phyloP scores from a whole-genome alignment of 2,888 invertebrate species.

The Dermolepida albohirtum region DNA sequence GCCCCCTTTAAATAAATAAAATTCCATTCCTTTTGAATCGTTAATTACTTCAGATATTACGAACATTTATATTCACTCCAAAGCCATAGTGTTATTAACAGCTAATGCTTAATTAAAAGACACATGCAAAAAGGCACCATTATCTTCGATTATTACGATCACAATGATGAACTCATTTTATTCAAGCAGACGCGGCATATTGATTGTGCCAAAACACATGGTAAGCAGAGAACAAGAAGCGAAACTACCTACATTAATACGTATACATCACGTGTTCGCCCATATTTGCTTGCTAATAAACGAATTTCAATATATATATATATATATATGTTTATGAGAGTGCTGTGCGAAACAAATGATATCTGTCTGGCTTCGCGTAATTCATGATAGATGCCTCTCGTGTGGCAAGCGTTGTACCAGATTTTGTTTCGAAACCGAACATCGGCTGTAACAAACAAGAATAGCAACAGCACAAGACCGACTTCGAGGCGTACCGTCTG shows the following conservation, averaged over 20 bases:
- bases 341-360: conserved; percentile 28
- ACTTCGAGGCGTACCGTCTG: not conserved
- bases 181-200: not conserved
- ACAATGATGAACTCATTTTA: not conserved
- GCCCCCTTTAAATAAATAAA: too few species aligned
- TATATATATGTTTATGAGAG: conserved; percentile 26
- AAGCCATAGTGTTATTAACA: too few species aligned
- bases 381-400: conserved; percentile 26
- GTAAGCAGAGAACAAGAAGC: not conserved
- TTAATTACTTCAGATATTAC: too few species aligned
- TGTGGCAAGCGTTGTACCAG: not conserved
- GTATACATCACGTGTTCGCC: not conserved
- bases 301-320: conserved; percentile 20
- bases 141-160: too few species aligned
- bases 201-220: conserved; percentile 12
- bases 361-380: conserved; percentile 24
- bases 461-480: not conserved
- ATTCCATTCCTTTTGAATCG: too few species aligned
- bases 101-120: too few species aligned
- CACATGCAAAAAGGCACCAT: too few species aligned
- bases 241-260: conserved; percentile 1
- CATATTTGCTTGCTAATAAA: conserved; percentile 21
- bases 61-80: too few species aligned
- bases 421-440: conserved; percentile 25
- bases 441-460: too few species aligned